Evolutionary conservation across 2,888 invertebrate species (phyloP).

Genomic region (Pammene aurita): DNA sequence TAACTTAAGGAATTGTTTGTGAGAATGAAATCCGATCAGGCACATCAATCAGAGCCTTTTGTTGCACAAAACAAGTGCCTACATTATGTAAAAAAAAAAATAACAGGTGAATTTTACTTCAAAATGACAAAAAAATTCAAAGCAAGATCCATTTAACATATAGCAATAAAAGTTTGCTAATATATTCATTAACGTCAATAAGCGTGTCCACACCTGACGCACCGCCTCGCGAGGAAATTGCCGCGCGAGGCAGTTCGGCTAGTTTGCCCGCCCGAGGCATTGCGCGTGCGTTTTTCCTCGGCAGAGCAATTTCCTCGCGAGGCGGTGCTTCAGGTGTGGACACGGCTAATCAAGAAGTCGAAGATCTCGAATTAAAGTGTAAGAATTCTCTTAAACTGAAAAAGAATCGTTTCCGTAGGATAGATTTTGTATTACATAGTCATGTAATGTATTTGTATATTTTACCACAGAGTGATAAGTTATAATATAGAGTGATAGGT

Average conservation of each 20-base stretch:
- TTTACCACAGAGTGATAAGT: constrained; percentile 22
- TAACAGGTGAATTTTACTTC: constrained; percentile 7
- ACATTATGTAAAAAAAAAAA: neutral
- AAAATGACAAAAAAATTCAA: neutral
- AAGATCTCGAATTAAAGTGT: constrained; percentile 36
- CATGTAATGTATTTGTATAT: constrained; percentile 33
- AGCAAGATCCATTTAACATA: neutral
- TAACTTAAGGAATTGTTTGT: constrained; percentile 9
- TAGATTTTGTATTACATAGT: constrained; percentile 37
- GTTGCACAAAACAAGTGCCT: constrained; percentile 17
- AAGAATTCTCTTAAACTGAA: constrained; percentile 13
- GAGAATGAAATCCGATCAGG: constrained; percentile 1
- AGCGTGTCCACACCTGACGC: no score
- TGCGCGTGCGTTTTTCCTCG: no score
- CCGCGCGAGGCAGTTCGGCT: no score
- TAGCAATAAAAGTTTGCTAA: neutral
- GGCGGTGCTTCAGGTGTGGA: no score
- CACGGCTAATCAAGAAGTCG: constrained; percentile 8
- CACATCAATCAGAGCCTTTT: constrained; percentile 3
- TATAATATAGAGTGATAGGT: neutral
- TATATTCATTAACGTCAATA: neutral
- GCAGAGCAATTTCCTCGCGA: no score
- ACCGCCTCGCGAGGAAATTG: no score
- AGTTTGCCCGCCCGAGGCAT: no score
- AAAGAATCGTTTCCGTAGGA: constrained; percentile 29